These are phyloP conservation scores for Lycopodina hypogea DNA, from an alignment of 37 sponge, comb jelly and placozoan genomes.

Conservation along the genomic window DNA sequence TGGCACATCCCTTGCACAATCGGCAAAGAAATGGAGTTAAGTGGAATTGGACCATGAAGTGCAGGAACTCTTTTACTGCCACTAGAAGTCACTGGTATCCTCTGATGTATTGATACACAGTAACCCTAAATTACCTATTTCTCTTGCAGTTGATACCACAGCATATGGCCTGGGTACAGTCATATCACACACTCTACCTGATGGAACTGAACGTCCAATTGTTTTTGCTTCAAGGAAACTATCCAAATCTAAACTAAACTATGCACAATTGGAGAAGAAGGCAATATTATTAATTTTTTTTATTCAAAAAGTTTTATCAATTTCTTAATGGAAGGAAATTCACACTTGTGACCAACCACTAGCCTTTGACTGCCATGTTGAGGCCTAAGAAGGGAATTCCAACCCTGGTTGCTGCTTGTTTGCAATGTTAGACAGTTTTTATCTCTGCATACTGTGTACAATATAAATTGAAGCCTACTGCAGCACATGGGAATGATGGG, in stretches of 20 bases:
- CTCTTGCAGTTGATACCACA: neutral
- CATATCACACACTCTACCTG: neutral
- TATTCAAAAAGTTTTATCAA: slow-evolving; percentile 5
- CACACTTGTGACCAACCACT: slow-evolving; percentile 12
- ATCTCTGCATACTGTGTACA: slow-evolving; percentile 19
- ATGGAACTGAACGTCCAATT: slow-evolving; percentile 17
- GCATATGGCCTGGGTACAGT: slow-evolving; percentile 1
- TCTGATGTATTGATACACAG: slow-evolving; percentile 29
- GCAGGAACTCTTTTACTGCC: slow-evolving; percentile 11
- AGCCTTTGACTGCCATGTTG: slow-evolving; percentile 9
- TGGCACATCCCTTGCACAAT: slow-evolving; percentile 32
- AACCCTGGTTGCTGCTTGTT: slow-evolving; percentile 15
- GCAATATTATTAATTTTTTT: slow-evolving; percentile 7
- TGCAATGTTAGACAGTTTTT: slow-evolving; percentile 21
- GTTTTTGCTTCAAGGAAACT: slow-evolving; percentile 38
- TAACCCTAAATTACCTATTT: slow-evolving; percentile 42
- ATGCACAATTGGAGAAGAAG: neutral
- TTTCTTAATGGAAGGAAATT: slow-evolving; percentile 8
- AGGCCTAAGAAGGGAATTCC: slow-evolving; percentile 5
- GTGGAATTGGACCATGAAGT: slow-evolving; percentile 45
- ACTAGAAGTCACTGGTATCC: slow-evolving; percentile 8
- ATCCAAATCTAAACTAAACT: neutral
- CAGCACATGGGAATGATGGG: slow-evolving; percentile 35
- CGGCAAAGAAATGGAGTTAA: neutral
- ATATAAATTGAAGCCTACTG: neutral